Evolutionary conservation across 92 coral and sea anemone species (phyloP).

Genomic region (Porites cylindrica): DNA sequence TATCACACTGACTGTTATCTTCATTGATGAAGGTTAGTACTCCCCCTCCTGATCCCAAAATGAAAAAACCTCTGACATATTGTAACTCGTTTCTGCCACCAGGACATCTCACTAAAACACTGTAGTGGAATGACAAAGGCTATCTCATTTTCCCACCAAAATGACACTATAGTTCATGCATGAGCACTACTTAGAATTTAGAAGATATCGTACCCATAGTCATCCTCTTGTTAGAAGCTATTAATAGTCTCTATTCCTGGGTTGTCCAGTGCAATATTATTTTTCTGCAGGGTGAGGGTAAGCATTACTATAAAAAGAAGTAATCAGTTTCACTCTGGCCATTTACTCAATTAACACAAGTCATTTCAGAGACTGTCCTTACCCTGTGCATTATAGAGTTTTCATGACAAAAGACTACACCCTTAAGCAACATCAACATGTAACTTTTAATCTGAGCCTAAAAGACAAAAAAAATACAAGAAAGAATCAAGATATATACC

Average conservation of each 20-base stretch:
- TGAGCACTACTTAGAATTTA: slow-evolving; percentile 9
- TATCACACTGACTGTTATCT: neutral
- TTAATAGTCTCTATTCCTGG: neutral
- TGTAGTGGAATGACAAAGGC: slow-evolving; percentile 15
- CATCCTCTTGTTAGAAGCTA: neutral
- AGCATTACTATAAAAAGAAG: neutral
- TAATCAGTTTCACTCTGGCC: neutral
- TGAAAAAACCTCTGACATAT: slow-evolving; percentile 12
- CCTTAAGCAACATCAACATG: slow-evolving; percentile 96
- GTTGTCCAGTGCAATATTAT: neutral
- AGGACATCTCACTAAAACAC: neutral
- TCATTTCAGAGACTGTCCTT: slow-evolving; percentile 8
- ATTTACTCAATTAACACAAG: slow-evolving; percentile 7
- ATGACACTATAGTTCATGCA: neutral
- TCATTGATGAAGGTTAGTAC: slow-evolving; percentile 1
- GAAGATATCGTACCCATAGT: neutral
- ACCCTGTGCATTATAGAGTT: slow-evolving; percentile 98
- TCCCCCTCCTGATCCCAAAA: slow-evolving; percentile 1
- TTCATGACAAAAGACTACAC: slow-evolving; percentile 98
- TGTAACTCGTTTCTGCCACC: neutral
- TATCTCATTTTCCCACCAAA: slow-evolving; percentile 18
- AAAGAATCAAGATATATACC: neutral
- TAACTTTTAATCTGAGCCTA: slow-evolving; percentile 99
- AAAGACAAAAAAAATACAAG: neutral
- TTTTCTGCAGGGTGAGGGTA: neutral